Percentiles rank a stretch among this genome's conserved stretches.
Evolutionary conservation across 2,113 vertebrate genomes (phyloP).

Genomic region (Polypterus bichir): DNA sequence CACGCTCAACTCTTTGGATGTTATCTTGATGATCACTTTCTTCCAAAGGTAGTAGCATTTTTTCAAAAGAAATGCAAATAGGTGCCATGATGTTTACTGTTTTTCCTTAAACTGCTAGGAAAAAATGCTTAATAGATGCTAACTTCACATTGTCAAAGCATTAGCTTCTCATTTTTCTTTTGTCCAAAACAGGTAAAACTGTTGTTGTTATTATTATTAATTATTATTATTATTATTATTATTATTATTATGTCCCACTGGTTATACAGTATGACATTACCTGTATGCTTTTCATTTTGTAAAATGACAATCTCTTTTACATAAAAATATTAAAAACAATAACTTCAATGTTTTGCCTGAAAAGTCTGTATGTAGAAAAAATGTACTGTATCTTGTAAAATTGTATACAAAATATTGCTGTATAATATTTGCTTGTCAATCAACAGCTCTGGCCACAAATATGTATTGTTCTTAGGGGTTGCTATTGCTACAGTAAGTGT

Average conservation of each 20-base stretch:
- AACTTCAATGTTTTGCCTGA: conserved; percentile 46
- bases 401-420: conserved; percentile 63
- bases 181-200: not conserved
- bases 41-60: conserved; percentile 5
- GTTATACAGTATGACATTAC: conserved; percentile 18
- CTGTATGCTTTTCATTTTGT: conserved; percentile 21
- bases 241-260: conserved; percentile 10
- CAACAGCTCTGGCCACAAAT: conserved; percentile 40
- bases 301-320: conserved; percentile 54
- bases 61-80: conserved; percentile 4
- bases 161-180: not conserved
- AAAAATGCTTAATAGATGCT: not conserved
- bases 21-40: conserved; percentile 13
- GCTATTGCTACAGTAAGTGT: conserved; percentile 64
- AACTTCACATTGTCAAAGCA: not conserved
- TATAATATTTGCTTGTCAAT: conserved; percentile 81
- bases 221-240: conserved; percentile 1
- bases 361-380: conserved; percentile 50
- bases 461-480: conserved; percentile 48
- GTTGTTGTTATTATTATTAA: not conserved
- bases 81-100: conserved; percentile 1
- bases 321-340: conserved; percentile 29
- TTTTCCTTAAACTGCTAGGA: not conserved
- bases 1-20: conserved; percentile 12
- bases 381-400: conserved; percentile 60